phyloP scores from a whole-genome alignment of 2,797 vertebrate species.

The Microcaecilia unicolor region DNA sequence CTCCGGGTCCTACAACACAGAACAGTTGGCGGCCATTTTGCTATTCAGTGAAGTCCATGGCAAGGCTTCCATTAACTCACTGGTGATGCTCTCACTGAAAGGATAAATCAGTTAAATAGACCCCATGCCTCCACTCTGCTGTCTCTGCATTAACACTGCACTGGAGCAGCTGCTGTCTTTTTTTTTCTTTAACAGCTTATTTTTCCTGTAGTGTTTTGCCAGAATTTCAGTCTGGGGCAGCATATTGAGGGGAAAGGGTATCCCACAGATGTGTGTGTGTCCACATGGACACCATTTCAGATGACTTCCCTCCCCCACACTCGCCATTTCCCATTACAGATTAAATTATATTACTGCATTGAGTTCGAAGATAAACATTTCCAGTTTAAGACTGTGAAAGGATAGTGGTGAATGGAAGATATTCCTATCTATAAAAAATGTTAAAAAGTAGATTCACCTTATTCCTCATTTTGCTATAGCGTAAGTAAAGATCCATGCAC shows the following conservation, averaged over 20 bases:
- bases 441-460: no score
- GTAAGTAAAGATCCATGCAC: no score
- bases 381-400: neutral
- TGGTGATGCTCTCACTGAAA: neutral
- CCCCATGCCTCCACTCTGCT: neutral
- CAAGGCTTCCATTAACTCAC: neutral
- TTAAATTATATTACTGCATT: constrained; percentile 8
- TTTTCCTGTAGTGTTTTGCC: constrained; percentile 1
- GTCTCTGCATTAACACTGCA: neutral
- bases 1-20: no score
- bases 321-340: constrained; percentile 15
- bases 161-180: constrained; percentile 19
- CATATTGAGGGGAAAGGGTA: constrained; percentile 30
- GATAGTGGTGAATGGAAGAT: no score
- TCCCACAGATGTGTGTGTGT: constrained; percentile 13
- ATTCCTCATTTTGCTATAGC: no score
- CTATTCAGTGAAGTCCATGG: neutral
- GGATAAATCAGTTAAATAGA: neutral
- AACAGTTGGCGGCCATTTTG: neutral
- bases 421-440: no score
- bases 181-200: constrained; percentile 2
- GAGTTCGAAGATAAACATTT: neutral
- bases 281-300: no score
- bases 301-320: no score
- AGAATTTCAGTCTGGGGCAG: constrained; percentile 47